phyloP scores from a whole-genome alignment of 2,888 invertebrate genomes.

The Poecilus cupreus region DNA sequence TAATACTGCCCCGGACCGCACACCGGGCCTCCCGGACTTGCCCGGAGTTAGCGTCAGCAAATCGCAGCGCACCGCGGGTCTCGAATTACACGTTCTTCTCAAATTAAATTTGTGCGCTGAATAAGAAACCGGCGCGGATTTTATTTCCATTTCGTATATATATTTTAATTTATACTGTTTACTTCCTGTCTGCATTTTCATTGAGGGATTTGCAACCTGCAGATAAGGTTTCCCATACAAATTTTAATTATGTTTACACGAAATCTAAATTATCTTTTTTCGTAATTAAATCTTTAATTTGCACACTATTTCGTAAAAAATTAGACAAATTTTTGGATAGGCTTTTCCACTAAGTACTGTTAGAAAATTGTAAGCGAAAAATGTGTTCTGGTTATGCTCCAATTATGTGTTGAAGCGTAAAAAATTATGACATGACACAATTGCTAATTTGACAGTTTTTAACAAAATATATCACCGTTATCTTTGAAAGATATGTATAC shows the following conservation, averaged over 20 bases:
- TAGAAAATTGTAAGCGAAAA: too few species aligned
- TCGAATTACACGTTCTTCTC: conserved; percentile 41
- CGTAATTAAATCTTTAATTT: too few species aligned
- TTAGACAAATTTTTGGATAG: too few species aligned
- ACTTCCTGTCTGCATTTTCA: not conserved
- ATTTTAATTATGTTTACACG: conserved; percentile 5
- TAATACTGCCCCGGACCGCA: not conserved
- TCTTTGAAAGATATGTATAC: too few species aligned
- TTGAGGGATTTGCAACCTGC: not conserved
- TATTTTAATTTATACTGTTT: conserved; percentile 42
- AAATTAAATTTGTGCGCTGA: conserved; percentile 52
- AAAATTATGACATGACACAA: too few species aligned
- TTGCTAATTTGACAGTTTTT: too few species aligned
- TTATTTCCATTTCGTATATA: conserved; percentile 24
- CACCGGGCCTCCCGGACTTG: not conserved
- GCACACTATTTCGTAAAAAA: too few species aligned
- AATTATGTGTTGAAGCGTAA: too few species aligned
- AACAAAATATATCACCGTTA: too few species aligned
- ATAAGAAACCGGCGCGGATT: conserved; percentile 30
- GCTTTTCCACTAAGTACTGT: too few species aligned
- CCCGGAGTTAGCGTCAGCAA: not conserved
- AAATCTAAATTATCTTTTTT: not conserved
- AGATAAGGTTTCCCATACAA: not conserved
- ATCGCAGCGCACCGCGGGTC: not conserved
- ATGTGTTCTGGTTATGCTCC: too few species aligned